Evolutionary conservation across 1,140 invertebrate species (phyloP).

Genomic region (Contarinia nasturtii): DNA sequence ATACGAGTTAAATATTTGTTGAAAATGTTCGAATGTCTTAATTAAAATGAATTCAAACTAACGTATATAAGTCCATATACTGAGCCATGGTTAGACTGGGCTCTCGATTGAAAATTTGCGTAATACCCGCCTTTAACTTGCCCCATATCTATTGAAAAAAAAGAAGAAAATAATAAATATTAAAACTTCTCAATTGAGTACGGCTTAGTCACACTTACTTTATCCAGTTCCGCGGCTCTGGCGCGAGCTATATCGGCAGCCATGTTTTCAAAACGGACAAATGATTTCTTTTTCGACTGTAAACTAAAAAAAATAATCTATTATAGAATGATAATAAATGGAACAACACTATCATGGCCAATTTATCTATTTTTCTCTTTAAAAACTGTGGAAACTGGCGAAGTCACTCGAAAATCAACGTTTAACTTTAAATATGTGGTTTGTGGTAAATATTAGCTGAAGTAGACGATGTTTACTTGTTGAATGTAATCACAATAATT

Average conservation of each 20-base stretch:
- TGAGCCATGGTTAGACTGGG: constrained; percentile 64
- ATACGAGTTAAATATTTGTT: not conserved
- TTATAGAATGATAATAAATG: no score
- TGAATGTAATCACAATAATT: no score
- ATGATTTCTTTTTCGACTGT: no score
- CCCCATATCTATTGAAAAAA: constrained; percentile 59
- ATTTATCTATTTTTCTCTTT: no score
- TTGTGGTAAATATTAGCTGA: no score
- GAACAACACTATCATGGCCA: no score
- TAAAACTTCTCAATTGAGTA: not conserved
- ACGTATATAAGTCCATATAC: constrained; percentile 88
- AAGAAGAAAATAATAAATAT: no score
- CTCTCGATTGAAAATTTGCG: constrained; percentile 68
- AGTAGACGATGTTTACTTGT: no score
- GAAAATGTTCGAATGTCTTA: constrained; percentile 20
- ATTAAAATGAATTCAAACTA: constrained; percentile 12
- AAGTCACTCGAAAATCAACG: no score
- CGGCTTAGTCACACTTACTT: constrained; percentile 4
- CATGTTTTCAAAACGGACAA: not conserved
- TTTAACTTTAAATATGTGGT: no score
- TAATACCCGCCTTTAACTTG: constrained; percentile 78
- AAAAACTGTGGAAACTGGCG: no score
- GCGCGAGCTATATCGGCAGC: not conserved
- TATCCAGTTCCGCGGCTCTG: constrained; percentile 15
- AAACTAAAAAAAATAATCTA: not conserved